Base-by-base conservation (phyloP, 2,888 invertebrate species). In the Stenichneumon culpator region DNA sequence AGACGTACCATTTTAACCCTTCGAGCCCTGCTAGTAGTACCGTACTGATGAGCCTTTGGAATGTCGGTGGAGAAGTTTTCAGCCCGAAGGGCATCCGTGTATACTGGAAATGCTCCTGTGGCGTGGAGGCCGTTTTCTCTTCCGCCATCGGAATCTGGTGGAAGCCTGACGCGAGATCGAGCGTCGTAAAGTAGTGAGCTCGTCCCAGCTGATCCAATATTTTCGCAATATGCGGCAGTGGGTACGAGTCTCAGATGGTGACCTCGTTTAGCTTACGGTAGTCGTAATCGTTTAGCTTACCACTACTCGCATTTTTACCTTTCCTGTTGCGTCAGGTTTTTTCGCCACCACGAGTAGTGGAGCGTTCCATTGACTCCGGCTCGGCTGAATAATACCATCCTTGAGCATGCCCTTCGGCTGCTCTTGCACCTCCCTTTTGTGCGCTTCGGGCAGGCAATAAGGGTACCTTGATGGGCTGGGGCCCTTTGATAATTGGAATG, bases 311-410 rank as follows among this genome's bases (percentile, higher is more conserved):
- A 14, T 5, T 16, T n/a, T 50, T n/a, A 50, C 6, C 2, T n/a
- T 39, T 19, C 44, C 67, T 19, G 22, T 9, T 57, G 36, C 50
- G 50, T 52, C 70, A 36, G 70, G 28, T n/a, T 70, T 70, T 19
- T 70, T 52, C n/a, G 52, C 28, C 7, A 70, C 70, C 32, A 80
- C 57, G 22, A 74, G 63, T 39, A 79, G 22, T 3, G 84, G 84
- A 0, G 75, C 72, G 22, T 75, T 79, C 80, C 72, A 84, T 25
- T 72, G 80, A 11, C 77, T 72, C 11, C n/a, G n/a, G n/a, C n/a
- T n/a, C 36, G 39, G n/a, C 73, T 60, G 57, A 0, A 73, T 57
- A 1, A 74, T 57, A 14, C 47, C 73, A 0, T 80, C 73, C 3
- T 67, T 32, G 0, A 80, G 22, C 68, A 73, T 80, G 32, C 63